Percentiles rank a stretch among this genome's conserved stretches.
Conservation (phyloP, 2,888 invertebrate genomes). For the Nephrotoma guestfalica region DNA sequence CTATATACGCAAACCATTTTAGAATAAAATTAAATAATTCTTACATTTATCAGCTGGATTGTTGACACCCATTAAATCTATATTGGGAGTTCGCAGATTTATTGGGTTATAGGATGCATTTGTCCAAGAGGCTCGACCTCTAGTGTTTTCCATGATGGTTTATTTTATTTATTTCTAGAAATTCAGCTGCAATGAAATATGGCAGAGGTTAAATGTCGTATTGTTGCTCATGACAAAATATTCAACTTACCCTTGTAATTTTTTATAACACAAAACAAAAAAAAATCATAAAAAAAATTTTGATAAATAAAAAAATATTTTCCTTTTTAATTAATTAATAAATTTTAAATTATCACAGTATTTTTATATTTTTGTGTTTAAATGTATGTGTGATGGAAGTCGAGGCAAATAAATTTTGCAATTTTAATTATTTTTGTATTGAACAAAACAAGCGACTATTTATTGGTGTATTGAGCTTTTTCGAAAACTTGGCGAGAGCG, state of each 20-base stretch:
- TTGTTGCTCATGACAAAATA: background rate
- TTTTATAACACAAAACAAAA: background rate
- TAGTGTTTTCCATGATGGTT: background rate
- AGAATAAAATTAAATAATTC: background rate
- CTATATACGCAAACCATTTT: background rate
- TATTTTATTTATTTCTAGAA: background rate
- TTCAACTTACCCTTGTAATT: background rate
- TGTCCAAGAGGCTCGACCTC: background rate
- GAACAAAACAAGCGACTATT: background rate
- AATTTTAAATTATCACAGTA: background rate
- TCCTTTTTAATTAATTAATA: background rate
- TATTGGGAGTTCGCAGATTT: slow-evolving; percentile 1
- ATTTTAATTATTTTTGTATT: background rate
- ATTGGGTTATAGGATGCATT: background rate
- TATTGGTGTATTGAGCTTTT: background rate
- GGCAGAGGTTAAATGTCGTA: background rate
- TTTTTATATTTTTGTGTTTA: background rate
- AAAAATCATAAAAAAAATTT: background rate
- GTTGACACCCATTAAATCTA: background rate
- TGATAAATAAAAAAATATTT: background rate
- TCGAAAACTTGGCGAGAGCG: background rate
- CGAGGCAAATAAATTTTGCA: background rate
- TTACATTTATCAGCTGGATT: slow-evolving; percentile 1
- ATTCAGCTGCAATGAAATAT: background rate
- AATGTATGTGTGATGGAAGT: background rate